Evolutionary conservation across 2,113 vertebrate species (phyloP), one percentile per base, ranked within the genome.

Genomic region (Dissostichus mawsoni): DNA sequence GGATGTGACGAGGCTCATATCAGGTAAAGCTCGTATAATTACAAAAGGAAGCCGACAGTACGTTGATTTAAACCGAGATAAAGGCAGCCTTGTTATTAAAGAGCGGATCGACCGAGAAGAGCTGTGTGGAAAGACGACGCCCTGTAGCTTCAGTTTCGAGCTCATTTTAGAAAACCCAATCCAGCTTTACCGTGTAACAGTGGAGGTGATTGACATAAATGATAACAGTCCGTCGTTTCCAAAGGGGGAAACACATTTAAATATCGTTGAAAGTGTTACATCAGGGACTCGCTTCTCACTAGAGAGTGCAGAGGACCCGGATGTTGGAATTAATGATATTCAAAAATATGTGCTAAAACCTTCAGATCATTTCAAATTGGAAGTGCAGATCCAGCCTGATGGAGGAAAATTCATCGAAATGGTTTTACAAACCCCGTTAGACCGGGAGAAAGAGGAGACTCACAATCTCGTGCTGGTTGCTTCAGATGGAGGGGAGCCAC

Each of bases 81-180:
- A 91, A 10, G 93, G 87, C 45, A 87, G 87, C 9, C 90, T 97
- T 51, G 76, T 91, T 18, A 76, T 96, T 62, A 95, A 92, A 58
- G 93, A 95, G 72, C 94, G 92, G 83, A 93, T 97, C 52, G 96
- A 97, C 86, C 75, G 96, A 76, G 97, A 97, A 47, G 82, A 87
- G 5, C 85, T 97, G 58, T 97, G 96, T 55, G 90, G 90, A 41
- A 92, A 94, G 81, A 90, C 67, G 1, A 92, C 95, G 68, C 94
- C 94, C 48, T 97, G 96, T 51, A 89, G 95, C 73, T 90, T 96
- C 59, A 93, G 89, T 76, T 96, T 96, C 66, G 95, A 96, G 69
- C 61, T 96, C 0, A 90, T 97, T 78, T 29, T 96, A 70, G 93
- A 95, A 83, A 94, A 92, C 20, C 94, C 94, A 0, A 92, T 94